phyloP scores from a whole-genome alignment of 2,888 invertebrate species.

The Lysandra coridon region DNA sequence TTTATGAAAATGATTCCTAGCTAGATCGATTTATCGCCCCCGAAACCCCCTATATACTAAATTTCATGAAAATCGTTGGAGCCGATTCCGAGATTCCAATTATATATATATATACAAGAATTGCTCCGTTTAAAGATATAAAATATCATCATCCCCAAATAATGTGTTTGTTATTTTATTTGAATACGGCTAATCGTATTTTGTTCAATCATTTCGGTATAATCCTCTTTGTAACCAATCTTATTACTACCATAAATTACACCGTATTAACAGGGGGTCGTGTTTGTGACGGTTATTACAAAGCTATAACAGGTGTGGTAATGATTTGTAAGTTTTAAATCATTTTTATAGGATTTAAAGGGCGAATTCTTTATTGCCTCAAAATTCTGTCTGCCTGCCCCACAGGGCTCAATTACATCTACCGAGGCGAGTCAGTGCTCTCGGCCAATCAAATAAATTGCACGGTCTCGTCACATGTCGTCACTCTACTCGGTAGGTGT shows the following conservation, averaged over 20 bases:
- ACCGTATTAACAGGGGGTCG: background rate
- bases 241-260: constrained; percentile 22
- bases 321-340: constrained; percentile 28
- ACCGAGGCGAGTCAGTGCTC: no score
- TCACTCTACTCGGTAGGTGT: no score
- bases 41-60: background rate
- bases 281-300: constrained; percentile 11
- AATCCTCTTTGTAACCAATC: constrained; percentile 20
- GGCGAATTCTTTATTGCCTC: background rate
- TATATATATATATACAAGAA: no score
- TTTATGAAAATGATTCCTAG: no score
- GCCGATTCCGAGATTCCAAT: no score
- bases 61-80: no score
- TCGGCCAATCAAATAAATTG: no score
- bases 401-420: no score
- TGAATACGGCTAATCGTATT: constrained; percentile 40
- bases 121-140: no score
- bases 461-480: no score
- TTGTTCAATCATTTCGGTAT: constrained; percentile 32
- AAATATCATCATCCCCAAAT: background rate
- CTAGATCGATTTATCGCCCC: no score
- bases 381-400: background rate
- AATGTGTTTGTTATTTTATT: constrained; percentile 28
- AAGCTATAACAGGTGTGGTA: constrained; percentile 42
- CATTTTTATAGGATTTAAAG: constrained; percentile 13